These are phyloP conservation scores for Misgurnus anguillicaudatus DNA, from an alignment of 2,113 vertebrate species.

Conservation along the genomic window DNA sequence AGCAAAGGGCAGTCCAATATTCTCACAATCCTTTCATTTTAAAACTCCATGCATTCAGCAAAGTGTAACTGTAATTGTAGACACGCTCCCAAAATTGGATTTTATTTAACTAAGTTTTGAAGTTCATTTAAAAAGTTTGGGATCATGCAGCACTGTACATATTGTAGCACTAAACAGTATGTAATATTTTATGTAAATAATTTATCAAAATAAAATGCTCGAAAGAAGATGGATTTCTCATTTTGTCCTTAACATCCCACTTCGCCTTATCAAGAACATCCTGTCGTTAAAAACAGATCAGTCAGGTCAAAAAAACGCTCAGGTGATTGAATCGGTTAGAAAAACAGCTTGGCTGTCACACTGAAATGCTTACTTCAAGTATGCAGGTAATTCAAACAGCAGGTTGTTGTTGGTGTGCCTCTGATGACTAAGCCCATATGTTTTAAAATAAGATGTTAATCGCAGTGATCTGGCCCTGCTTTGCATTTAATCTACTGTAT, in stretches of 20 bases:
- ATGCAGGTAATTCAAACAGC: not conserved
- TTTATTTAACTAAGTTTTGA: not conserved
- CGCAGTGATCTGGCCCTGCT: not conserved
- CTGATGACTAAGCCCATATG: not conserved
- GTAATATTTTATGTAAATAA: not conserved
- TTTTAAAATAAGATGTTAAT: not conserved
- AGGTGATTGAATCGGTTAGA: not conserved
- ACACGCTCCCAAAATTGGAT: not conserved
- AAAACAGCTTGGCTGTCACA: not conserved
- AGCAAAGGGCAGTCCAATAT: constrained; percentile 2
- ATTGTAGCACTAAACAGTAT: not conserved
- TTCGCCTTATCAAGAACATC: not conserved
- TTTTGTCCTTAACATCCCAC: not conserved
- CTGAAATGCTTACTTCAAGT: not conserved
- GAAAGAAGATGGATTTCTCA: not conserved
- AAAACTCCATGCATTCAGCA: not conserved
- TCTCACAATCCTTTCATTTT: not conserved
- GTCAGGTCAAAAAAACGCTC: too few species aligned
- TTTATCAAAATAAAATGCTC: not conserved
- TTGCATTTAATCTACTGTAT: not conserved
- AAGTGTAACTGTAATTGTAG: not conserved
- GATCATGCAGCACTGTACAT: not conserved
- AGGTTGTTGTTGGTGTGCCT: not conserved
- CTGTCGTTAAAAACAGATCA: too few species aligned
- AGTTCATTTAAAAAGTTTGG: not conserved